These are phyloP conservation scores for Mylabris sibirica DNA, from an alignment of 2,888 invertebrate species.

Conservation along the genomic window DNA sequence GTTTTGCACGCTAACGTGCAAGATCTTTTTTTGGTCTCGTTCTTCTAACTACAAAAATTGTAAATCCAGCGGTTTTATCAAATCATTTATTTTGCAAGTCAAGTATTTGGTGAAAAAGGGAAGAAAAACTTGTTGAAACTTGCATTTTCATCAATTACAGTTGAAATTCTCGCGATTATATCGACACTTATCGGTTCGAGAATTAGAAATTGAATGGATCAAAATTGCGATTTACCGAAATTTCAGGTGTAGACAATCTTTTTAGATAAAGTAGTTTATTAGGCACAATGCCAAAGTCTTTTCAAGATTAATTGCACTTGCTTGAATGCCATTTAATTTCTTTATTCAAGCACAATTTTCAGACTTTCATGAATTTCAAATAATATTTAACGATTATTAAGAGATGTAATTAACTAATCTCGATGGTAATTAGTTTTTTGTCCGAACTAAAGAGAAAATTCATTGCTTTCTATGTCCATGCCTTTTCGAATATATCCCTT, in stretches of 20 bases:
- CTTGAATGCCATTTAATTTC: neutral
- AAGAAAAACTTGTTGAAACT: slow-evolving; percentile 1
- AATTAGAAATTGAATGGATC: neutral
- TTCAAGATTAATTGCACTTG: neutral
- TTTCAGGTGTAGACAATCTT: too few species aligned
- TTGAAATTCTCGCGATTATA: neutral
- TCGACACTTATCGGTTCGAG: neutral
- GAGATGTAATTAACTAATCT: neutral
- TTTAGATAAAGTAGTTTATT: too few species aligned
- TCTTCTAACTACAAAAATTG: neutral
- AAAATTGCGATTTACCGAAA: too few species aligned
- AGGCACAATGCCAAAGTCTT: neutral
- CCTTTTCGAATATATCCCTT: neutral
- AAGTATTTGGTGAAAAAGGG: neutral
- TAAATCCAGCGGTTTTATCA: neutral
- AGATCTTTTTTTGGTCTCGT: neutral
- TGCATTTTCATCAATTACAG: neutral
- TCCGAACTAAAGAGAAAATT: neutral
- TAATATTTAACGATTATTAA: neutral
- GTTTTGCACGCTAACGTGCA: neutral
- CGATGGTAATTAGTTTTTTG: neutral
- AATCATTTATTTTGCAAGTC: neutral
- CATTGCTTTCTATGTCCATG: neutral
- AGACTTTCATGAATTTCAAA: neutral
- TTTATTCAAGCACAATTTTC: neutral